phyloP scores from a whole-genome alignment of 2,797 vertebrate species.

The Gallinago solitaria region DNA sequence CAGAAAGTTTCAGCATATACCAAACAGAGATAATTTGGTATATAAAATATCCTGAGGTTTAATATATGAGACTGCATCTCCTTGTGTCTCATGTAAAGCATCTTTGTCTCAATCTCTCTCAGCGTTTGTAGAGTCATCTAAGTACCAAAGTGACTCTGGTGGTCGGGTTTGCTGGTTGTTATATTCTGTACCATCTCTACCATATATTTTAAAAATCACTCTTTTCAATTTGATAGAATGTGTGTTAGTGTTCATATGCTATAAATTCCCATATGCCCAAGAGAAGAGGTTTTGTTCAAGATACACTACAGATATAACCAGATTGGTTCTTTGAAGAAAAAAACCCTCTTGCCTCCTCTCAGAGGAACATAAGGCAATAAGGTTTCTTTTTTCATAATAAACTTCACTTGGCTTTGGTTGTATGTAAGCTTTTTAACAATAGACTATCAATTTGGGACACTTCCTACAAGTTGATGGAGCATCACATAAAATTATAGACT shows the following conservation, averaged over 20 bases:
- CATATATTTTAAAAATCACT: background rate
- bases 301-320: background rate
- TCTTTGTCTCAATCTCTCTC: background rate
- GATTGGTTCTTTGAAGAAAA: background rate
- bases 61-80: background rate
- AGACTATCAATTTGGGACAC: background rate
- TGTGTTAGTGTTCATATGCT: background rate
- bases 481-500: background rate
- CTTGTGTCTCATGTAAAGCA: background rate
- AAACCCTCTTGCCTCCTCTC: background rate
- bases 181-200: background rate
- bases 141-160: background rate
- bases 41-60: background rate
- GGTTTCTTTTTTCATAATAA: background rate
- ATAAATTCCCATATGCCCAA: background rate
- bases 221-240: background rate
- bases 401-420: background rate
- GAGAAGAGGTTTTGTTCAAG: background rate
- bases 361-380: background rate
- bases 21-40: background rate
- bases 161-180: background rate
- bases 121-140: background rate
- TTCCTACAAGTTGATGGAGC: background rate
- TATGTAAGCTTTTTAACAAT: background rate
- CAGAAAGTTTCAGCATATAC: background rate